These are phyloP conservation scores for Tetanocera ferruginea DNA, from an alignment of 2,888 invertebrate genomes.

Conservation along the genomic window DNA sequence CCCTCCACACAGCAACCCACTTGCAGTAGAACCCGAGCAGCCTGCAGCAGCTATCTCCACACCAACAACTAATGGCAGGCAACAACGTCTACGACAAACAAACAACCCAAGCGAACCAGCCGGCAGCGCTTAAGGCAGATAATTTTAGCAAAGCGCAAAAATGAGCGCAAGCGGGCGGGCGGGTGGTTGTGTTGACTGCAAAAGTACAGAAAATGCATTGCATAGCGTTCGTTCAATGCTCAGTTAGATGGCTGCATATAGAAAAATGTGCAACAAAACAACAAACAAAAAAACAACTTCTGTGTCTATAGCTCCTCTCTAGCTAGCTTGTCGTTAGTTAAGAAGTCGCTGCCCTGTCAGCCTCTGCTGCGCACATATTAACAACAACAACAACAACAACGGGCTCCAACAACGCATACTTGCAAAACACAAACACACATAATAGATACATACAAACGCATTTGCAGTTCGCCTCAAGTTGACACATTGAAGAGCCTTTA, in stretches of 20 bases:
- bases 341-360: conserved; percentile 15
- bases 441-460: neutral
- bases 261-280: conserved; percentile 4
- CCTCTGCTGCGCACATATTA: neutral
- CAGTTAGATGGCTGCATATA: conserved; percentile 36
- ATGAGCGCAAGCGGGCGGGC: neutral
- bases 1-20: too few relatives aligned
- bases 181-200: neutral
- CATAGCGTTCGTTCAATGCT: conserved; percentile 44
- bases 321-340: neutral
- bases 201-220: conserved; percentile 21
- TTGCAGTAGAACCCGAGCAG: neutral
- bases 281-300: conserved; percentile 9
- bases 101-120: conserved; percentile 14
- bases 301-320: neutral
- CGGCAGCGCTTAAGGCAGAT: conserved; percentile 25
- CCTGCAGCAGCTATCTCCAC: neutral
- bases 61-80: neutral
- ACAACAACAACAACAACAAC: too few relatives aligned
- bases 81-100: conserved; percentile 2
- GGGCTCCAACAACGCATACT: conserved; percentile 15
- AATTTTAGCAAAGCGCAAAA: conserved; percentile 26
- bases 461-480: neutral
- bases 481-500: conserved; percentile 12
- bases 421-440: neutral